phyloP scores from a whole-genome alignment of 2,888 invertebrate species.

The Microctonus aethiopoides region DNA sequence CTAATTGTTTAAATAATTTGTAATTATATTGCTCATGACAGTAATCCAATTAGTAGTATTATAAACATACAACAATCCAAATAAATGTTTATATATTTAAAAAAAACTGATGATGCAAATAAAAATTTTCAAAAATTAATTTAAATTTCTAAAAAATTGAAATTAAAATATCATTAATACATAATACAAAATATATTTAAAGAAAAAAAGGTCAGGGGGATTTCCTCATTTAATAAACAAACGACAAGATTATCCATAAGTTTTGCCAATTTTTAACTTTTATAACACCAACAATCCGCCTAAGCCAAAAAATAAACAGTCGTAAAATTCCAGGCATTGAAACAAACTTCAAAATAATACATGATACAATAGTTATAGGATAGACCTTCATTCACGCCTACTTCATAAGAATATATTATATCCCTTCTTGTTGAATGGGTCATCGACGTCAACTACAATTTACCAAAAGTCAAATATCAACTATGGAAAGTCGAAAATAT shows the following conservation, averaged over 20 bases:
- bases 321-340: no score
- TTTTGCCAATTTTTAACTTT: constrained; percentile 47
- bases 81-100: no score
- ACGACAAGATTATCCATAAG: constrained; percentile 43
- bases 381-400: not conserved
- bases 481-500: not conserved
- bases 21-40: no score
- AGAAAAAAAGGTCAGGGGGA: not conserved
- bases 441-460: not conserved
- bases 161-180: no score
- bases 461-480: not conserved
- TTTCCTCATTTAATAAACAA: not conserved
- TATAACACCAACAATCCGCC: constrained; percentile 51
- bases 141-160: not conserved
- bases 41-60: no score
- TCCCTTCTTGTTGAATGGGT: not conserved
- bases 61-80: no score
- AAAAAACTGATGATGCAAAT: no score
- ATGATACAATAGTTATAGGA: no score
- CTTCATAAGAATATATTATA: not conserved
- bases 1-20: no score
- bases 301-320: constrained; percentile 29
- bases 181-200: not conserved
- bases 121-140: no score
- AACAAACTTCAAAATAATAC: no score